Evolutionary conservation across 2,888 invertebrate species (phyloP).

Genomic region (Nomada hirtipes): DNA sequence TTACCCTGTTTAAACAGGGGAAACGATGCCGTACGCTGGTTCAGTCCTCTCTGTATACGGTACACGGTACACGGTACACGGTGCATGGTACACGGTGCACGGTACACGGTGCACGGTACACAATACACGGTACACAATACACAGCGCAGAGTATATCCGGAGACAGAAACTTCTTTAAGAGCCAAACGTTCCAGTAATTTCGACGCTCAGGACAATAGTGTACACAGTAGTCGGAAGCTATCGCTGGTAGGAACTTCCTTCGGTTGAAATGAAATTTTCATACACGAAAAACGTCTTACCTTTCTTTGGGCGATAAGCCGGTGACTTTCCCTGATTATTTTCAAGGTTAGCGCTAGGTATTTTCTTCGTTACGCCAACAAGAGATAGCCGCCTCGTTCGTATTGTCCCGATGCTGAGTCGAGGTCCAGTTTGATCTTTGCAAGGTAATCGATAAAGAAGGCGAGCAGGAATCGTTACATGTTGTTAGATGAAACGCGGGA

Average conservation of each 20-base stretch:
- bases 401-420: too few species aligned
- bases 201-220: conserved; percentile 43
- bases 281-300: conserved; percentile 1
- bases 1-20: conserved; percentile 67
- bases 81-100: conserved; percentile 16
- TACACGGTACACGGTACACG: conserved; percentile 29
- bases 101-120: conserved; percentile 13
- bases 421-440: too few species aligned
- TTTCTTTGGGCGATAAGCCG: conserved; percentile 5
- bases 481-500: conserved; percentile 7
- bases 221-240: conserved; percentile 35
- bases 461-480: conserved; percentile 13
- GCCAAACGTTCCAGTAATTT: conserved; percentile 65
- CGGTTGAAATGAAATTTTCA: conserved; percentile 67
- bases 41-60: conserved; percentile 38
- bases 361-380: not conserved
- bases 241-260: conserved; percentile 37
- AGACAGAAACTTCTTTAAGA: conserved; percentile 61
- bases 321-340: conserved; percentile 28
- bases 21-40: conserved; percentile 40
- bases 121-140: conserved; percentile 9
- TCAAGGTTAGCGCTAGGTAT: conserved; percentile 23
- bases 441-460: too few species aligned
- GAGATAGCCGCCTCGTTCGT: not conserved
- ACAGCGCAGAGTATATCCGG: conserved; percentile 19